Conservation (phyloP, 1,140 invertebrate species). For the Drepana arcuata region DNA sequence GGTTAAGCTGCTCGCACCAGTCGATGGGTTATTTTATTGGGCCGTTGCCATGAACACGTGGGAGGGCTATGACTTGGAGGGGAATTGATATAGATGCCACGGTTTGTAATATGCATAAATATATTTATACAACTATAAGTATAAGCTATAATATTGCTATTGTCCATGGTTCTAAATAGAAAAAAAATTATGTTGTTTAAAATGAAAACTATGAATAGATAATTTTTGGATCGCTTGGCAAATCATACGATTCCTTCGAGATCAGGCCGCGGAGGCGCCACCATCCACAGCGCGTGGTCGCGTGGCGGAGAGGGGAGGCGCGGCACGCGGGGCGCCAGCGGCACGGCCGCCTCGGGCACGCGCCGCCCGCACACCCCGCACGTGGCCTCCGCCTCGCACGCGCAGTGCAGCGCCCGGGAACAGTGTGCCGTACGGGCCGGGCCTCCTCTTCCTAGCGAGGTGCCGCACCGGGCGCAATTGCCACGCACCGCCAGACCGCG, state of each 20-base stretch:
- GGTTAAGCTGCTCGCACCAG: too few species aligned
- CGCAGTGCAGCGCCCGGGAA: conserved; percentile 27
- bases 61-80: too few species aligned
- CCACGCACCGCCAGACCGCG: conserved; percentile 28
- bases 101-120: too few species aligned
- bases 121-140: too few species aligned
- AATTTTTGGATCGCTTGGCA: too few species aligned
- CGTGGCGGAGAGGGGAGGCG: conserved; percentile 6
- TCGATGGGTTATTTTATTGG: too few species aligned
- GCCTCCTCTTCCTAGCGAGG: conserved; percentile 8
- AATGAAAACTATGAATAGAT: too few species aligned
- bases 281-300: conserved; percentile 36
- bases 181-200: too few species aligned
- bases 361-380: conserved; percentile 27
- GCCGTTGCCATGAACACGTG: too few species aligned
- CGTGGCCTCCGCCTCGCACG: conserved; percentile 17
- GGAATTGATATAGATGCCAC: too few species aligned
- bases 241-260: conserved; percentile 47
- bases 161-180: too few species aligned
- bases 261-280: conserved; percentile 54
- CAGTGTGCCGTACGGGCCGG: conserved; percentile 31
- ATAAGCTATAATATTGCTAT: too few species aligned
- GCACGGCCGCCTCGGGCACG: conserved; percentile 7
- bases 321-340: conserved; percentile 10
- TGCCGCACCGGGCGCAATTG: conserved; percentile 24